These are phyloP conservation scores for Ypsolopha scabrella DNA, from an alignment of 2,888 invertebrate genomes.

Conservation along the genomic window DNA sequence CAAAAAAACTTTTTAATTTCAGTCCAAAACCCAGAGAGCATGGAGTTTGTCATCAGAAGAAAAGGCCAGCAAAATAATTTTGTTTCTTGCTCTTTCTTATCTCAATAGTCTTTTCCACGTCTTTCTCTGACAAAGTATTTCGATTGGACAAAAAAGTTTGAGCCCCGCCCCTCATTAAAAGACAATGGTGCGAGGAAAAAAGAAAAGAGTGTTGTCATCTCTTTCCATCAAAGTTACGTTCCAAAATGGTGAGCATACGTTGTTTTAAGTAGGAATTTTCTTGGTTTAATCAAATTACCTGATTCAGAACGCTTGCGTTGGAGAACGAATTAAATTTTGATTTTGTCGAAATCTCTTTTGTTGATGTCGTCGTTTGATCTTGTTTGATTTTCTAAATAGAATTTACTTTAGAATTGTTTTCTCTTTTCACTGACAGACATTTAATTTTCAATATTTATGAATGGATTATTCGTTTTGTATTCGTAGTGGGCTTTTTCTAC, in stretches of 20 bases:
- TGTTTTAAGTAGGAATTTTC: conserved; percentile 33
- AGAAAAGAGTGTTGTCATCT: conserved; percentile 14
- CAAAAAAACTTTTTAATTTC: neutral
- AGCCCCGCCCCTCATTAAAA: conserved; percentile 33
- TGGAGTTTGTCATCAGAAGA: neutral
- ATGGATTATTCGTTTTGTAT: no score
- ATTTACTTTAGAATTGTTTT: neutral
- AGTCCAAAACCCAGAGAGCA: neutral
- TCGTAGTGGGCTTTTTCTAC: no score
- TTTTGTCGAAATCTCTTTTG: neutral
- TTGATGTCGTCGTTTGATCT: neutral
- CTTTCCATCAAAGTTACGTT: conserved; percentile 15
- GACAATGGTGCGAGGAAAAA: conserved; percentile 33
- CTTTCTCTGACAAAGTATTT: conserved; percentile 17
- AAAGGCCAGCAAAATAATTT: neutral
- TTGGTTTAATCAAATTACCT: conserved; percentile 24
- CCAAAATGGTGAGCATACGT: conserved; percentile 25
- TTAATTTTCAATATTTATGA: no score
- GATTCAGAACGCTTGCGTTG: conserved; percentile 11
- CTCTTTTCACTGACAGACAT: neutral
- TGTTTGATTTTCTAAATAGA: neutral
- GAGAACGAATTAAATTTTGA: neutral
- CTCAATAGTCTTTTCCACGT: conserved; percentile 6
- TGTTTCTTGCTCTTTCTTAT: neutral
- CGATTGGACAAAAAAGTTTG: conserved; percentile 40